These are phyloP conservation scores for Anarsia innoxiella DNA, from an alignment of 2,888 invertebrate species.

Conservation along the genomic window DNA sequence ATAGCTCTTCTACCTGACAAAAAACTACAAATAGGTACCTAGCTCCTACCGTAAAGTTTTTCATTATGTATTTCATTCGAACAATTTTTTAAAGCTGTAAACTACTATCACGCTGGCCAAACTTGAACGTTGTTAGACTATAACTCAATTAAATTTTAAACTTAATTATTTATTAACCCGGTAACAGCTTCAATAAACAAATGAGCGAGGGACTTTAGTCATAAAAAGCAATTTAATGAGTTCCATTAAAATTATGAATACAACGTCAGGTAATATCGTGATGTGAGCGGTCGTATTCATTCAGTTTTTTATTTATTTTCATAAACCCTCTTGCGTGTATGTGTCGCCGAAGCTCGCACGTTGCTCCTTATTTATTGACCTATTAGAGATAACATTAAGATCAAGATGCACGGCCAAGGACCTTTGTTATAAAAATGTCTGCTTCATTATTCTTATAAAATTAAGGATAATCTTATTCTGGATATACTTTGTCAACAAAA, in stretches of 20 bases:
- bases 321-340: slow-evolving; percentile 63
- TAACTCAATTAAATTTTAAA: too few species aligned
- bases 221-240: slow-evolving; percentile 33
- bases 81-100: too few species aligned
- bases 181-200: slow-evolving; percentile 40
- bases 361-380: slow-evolving; percentile 73
- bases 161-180: too few species aligned
- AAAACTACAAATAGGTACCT: too few species aligned
- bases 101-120: too few species aligned
- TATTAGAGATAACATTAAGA: slow-evolving; percentile 76
- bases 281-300: slow-evolving; percentile 54
- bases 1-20: too few species aligned
- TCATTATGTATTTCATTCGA: too few species aligned
- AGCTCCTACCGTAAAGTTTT: too few species aligned
- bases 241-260: slow-evolving; percentile 57
- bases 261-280: slow-evolving; percentile 42
- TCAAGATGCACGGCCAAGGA: slow-evolving; percentile 75
- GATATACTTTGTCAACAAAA: too few species aligned
- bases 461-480: slow-evolving; percentile 47
- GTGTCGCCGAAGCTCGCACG: slow-evolving; percentile 72
- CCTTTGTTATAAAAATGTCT: slow-evolving; percentile 75
- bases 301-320: slow-evolving; percentile 54
- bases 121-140: too few species aligned
- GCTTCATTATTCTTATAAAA: slow-evolving; percentile 73
- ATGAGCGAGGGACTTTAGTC: slow-evolving; percentile 7